phyloP scores from a whole-genome alignment of 2,113 vertebrate species.

The Etia nguti region DNA sequence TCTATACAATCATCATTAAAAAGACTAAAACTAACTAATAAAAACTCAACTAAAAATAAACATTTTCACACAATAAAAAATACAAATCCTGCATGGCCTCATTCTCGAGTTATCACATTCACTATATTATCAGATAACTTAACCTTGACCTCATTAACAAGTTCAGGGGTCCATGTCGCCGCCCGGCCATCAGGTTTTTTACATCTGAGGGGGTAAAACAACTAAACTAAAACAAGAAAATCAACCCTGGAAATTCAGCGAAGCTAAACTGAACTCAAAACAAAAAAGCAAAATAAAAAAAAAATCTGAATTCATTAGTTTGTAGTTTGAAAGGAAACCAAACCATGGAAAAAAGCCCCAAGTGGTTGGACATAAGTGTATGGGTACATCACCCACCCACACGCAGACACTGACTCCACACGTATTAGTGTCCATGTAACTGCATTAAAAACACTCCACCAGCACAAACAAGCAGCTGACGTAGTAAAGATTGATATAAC shows the following conservation, averaged over 20 bases:
- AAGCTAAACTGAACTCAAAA: neutral
- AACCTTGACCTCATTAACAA: neutral
- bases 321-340: neutral
- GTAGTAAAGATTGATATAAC: neutral
- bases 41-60: neutral
- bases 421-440: neutral
- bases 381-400: neutral
- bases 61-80: neutral
- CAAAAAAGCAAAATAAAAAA: no score
- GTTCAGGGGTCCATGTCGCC: neutral
- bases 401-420: neutral
- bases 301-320: neutral
- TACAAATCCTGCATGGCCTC: neutral
- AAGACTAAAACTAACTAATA: neutral
- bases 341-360: neutral
- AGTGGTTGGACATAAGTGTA: neutral
- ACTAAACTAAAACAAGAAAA: neutral
- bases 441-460: neutral
- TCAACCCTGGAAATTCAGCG: neutral
- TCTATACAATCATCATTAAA: neutral
- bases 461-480: neutral
- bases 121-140: neutral
- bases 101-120: neutral
- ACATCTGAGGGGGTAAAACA: neutral
- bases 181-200: neutral